These are phyloP conservation scores for Apogon talboti DNA, from an alignment of 2,797 vertebrate species.

Conservation along the genomic window DNA sequence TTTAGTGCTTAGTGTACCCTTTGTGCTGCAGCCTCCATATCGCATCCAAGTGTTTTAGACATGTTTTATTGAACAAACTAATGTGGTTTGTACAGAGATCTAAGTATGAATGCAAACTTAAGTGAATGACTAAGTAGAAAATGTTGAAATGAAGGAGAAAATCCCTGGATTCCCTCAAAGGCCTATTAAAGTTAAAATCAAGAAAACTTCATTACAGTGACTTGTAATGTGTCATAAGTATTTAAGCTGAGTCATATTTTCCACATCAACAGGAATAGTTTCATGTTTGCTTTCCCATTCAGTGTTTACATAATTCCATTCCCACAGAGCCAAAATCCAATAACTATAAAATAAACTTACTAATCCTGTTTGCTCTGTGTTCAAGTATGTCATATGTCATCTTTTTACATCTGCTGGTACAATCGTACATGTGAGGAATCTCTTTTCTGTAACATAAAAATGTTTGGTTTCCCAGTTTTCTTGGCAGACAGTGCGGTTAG, in stretches of 20 bases:
- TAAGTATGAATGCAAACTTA: slow-evolving; percentile 7
- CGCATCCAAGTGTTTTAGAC: background rate
- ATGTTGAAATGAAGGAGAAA: background rate
- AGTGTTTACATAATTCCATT: slow-evolving; percentile 64
- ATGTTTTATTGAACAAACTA: background rate
- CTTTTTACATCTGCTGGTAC: slow-evolving; percentile 30
- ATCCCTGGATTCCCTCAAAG: background rate
- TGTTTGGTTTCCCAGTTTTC: slow-evolving; percentile 31
- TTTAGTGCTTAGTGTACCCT: too few species aligned
- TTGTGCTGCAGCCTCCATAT: too few species aligned
- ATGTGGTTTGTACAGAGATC: slow-evolving; percentile 6
- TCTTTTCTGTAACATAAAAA: slow-evolving; percentile 10
- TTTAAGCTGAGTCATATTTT: slow-evolving; percentile 54
- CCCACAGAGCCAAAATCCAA: slow-evolving; percentile 67
- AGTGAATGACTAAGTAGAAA: slow-evolving; percentile 1
- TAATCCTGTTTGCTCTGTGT: slow-evolving; percentile 59
- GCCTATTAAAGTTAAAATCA: slow-evolving; percentile 23
- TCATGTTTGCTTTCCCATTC: slow-evolving; percentile 46
- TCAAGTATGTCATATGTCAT: slow-evolving; percentile 38
- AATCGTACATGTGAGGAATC: slow-evolving; percentile 21
- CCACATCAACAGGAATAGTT: slow-evolving; percentile 43
- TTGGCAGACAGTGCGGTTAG: slow-evolving; percentile 25
- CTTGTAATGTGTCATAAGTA: slow-evolving; percentile 32
- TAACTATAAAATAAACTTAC: slow-evolving; percentile 69
- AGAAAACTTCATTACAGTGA: slow-evolving; percentile 15